phyloP scores from a whole-genome alignment of 2,888 invertebrate species.

The Halocaridina rubra region DNA sequence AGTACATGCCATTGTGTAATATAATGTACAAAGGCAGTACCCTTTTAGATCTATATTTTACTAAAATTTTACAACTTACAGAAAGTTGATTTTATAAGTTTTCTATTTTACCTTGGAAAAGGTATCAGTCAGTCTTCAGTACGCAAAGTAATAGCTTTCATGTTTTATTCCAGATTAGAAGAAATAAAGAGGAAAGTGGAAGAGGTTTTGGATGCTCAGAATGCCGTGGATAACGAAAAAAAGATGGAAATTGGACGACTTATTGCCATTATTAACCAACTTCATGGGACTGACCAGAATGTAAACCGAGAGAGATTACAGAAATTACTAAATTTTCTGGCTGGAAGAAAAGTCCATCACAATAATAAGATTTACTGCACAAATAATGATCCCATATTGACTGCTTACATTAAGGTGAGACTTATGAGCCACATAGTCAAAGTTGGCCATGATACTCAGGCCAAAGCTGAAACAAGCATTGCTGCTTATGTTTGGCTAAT shows the following conservation, averaged over 20 bases:
- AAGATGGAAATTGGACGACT: not conserved
- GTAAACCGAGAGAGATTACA: slow-evolving; percentile 18
- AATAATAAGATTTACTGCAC: not conserved
- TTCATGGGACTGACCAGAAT: not conserved
- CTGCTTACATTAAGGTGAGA: not conserved
- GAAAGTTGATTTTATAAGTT: too few species aligned
- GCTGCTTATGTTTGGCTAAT: slow-evolving; percentile 23
- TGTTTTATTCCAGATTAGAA: slow-evolving; percentile 7
- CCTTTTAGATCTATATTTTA: too few species aligned
- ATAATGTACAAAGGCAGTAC: too few species aligned
- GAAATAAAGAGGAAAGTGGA: slow-evolving; percentile 15
- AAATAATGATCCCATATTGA: not conserved
- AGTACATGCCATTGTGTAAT: too few species aligned
- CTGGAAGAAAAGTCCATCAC: not conserved
- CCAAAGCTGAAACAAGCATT: not conserved
- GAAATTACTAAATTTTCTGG: not conserved
- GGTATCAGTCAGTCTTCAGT: too few species aligned
- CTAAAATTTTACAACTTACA: too few species aligned
- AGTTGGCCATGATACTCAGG: slow-evolving; percentile 4
- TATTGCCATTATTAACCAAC: not conserved
- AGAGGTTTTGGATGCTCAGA: not conserved
- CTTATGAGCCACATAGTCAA: not conserved
- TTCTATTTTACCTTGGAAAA: too few species aligned
- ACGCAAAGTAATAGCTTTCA: too few species aligned
- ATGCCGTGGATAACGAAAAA: not conserved